Evolutionary conservation across 2,888 invertebrate genomes (phyloP), one percentile per base, ranked within the genome.

Genomic region (Euplagia quadripunctaria): DNA sequence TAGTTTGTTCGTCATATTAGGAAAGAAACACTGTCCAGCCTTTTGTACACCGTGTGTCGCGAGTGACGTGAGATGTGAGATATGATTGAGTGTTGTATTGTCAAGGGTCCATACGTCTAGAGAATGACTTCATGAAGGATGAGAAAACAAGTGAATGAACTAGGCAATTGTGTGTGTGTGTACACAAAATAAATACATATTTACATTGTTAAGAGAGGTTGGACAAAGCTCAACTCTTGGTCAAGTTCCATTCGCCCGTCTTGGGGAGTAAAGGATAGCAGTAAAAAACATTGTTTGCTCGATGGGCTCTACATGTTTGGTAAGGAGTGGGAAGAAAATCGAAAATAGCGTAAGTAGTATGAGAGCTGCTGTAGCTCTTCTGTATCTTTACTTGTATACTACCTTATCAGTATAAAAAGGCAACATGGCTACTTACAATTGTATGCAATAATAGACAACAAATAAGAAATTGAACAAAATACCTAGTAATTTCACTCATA

Each of bases 51-150:
- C 69, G 49, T 49, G 61, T 31, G 31, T 17, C 61, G 63, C 14
- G 20, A 46, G 49, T 46, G 31, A 1, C 4, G 31, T 31, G 31
- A 31, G 31, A 31, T 31, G 51, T 20, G 41, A 11, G 17, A 17
- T 68, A 17, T 55, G 55, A 68, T 31, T 49, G 12, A 66, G 49
- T 14, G 7, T 68, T 41, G 55, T 68, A 68, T 68, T 68, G 67
- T 68, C 67, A 68, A 68, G 51, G 52, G 5, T 52, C 42, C 42
- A 51, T 41, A 67, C 52, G 17, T 42, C n/a, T 55, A 68, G 20
- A 31, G 58, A 20, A 20, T 58, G 58, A 58, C 9, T n/a, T 20
- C 58, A 31, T 20, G 12, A 68, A 5, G 42, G 41, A 42, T 55
- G 52, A 17, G 46, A n/a, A n/a, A 11, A 9, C 9, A 43, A 3